Evolutionary conservation across 2,888 invertebrate genomes (phyloP), one percentile per base, ranked within the genome.

Genomic region (Spisula subtruncata): DNA sequence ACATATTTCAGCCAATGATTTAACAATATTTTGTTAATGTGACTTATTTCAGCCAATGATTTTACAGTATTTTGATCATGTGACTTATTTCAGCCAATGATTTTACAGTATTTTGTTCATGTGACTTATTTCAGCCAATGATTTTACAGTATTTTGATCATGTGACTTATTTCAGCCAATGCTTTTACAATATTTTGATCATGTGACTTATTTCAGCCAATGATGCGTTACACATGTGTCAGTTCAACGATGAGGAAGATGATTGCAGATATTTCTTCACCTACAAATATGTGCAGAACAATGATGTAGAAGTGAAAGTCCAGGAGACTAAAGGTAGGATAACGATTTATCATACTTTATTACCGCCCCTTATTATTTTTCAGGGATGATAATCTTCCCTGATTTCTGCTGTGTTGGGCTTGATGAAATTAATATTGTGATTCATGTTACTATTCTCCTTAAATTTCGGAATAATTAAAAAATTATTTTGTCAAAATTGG

Each of bases 181-280:
- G 12, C 4, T 54, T 4, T 20, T 66, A n/a, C 20, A 41, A n/a
- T 8, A 66, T 29, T 18, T 25, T 29, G 6, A 1, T 71, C 16
- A 71, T 71, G 18, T 66, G 60, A 66, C 60, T 25, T 66, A n/a
- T 89, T 92, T 32, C 90, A 95, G 95, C 90, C 20, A 86, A 88
- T 1, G 91, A 93, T n/a, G 92, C 92, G 1, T 87, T 94, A 66
- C 95, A 96, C 35, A 94, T 96, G 81, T 97, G 97, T 92, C 97
- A 97, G 94, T 97, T 97, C 95, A 98, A 98, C 97, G 94, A 97
- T 98, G 97, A 98, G 93, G 97, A 98, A 93, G 97, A 97, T 93
- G 98, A 98, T 95, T 99, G 99, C 96, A 97, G 98, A 95, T 99
- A 98, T 96, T 98, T 98, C 89, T 99, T 98, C 96, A 98, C 98